A percentile compares a stretch with the other conserved stretches of the same genome.
Evolutionary conservation across 2,113 vertebrate species (phyloP).

Genomic region (Marmota monax): DNA sequence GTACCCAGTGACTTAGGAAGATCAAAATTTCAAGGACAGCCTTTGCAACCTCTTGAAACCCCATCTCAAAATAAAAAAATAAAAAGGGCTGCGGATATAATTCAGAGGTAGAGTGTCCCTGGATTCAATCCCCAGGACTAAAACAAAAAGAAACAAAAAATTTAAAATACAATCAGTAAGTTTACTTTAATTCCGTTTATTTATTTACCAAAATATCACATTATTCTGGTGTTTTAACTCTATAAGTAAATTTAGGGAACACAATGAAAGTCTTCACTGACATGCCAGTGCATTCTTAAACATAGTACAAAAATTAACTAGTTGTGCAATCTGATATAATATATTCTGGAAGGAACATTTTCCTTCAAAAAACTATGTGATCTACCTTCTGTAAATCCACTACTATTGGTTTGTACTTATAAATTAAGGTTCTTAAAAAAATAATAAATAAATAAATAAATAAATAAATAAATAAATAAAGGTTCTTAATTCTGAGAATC

Average conservation of each 20-base stretch:
- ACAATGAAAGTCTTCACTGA: not conserved
- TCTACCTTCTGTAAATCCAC: not conserved
- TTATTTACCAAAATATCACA: not conserved
- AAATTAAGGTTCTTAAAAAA: not conserved
- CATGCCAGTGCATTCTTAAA: not conserved
- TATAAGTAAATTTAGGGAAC: not conserved
- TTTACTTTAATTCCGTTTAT: slow-evolving; percentile 1
- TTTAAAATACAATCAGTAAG: not conserved
- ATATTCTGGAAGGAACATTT: not conserved
- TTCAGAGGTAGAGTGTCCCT: too few species aligned
- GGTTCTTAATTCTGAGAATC: not conserved
- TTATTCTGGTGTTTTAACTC: not conserved
- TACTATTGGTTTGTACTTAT: not conserved
- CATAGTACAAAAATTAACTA: not conserved
- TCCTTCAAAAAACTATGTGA: not conserved
- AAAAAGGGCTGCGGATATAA: too few species aligned
- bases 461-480: not conserved
- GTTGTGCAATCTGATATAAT: not conserved
- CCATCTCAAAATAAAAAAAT: too few species aligned
- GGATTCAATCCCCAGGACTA: too few species aligned
- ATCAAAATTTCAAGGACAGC: too few species aligned
- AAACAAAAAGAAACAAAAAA: too few species aligned
- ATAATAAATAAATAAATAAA: too few species aligned
- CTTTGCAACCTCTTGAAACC: too few species aligned
- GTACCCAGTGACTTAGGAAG: too few species aligned